A percentile compares a stretch with the other conserved stretches of the same genome.
Conservation (phyloP, 1,140 invertebrate species). For the Neodiprion fabricii region DNA sequence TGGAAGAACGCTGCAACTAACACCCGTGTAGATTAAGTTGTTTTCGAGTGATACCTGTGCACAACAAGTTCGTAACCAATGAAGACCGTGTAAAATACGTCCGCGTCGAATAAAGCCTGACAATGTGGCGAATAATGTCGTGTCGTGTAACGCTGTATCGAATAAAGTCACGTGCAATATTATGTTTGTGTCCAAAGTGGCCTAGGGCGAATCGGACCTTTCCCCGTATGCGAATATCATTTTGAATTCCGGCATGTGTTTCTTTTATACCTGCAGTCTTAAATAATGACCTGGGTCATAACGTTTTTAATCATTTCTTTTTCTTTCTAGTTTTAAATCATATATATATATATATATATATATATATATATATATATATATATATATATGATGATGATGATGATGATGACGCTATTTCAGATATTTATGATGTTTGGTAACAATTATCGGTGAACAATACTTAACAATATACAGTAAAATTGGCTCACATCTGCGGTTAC, state of each 20-base stretch:
- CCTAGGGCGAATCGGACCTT: too few species aligned
- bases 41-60: too few species aligned
- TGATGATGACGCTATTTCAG: too few species aligned
- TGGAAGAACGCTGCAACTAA: too few species aligned
- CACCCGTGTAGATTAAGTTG: too few species aligned
- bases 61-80: too few species aligned
- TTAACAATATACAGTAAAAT: background rate
- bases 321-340: constrained; percentile 16
- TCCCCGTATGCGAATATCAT: background rate
- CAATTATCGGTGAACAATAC: background rate
- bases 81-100: too few species aligned
- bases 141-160: too few species aligned
- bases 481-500: background rate
- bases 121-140: too few species aligned
- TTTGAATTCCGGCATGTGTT: background rate
- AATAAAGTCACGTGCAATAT: too few species aligned
- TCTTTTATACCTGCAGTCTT: background rate
- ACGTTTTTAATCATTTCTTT: background rate
- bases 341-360: constrained; percentile 19
- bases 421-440: background rate
- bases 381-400: background rate
- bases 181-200: too few species aligned
- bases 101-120: too few species aligned
- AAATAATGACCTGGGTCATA: background rate
- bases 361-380: constrained; percentile 2